Evolutionary conservation across 2,113 vertebrate species (phyloP).

Genomic region (Engraulis encrasicolus): DNA sequence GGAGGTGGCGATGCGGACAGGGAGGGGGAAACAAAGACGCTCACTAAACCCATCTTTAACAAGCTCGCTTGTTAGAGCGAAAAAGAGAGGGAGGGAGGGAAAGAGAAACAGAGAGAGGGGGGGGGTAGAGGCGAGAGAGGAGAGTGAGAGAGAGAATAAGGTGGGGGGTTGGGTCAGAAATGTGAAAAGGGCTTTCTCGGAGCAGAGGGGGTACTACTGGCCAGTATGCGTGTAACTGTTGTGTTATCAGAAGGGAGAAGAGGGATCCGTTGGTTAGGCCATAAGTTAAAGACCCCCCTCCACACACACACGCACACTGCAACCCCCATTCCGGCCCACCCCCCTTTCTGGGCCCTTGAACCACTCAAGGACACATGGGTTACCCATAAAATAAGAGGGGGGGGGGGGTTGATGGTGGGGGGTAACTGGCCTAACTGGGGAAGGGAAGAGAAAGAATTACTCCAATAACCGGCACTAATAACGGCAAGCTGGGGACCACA

Average conservation of each 20-base stretch:
- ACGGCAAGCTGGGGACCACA: background rate
- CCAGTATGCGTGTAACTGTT: conserved; percentile 47
- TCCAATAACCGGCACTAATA: background rate
- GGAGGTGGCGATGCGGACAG: too few relatives aligned
- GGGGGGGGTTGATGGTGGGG: background rate
- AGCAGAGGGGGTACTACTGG: conserved; percentile 23
- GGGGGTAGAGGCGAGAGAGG: too few relatives aligned
- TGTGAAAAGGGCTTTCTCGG: conserved; percentile 26
- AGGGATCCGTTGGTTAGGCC: conserved; percentile 37
- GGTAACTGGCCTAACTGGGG: too few relatives aligned
- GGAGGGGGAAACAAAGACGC: conserved; percentile 41
- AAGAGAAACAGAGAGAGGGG: too few relatives aligned
- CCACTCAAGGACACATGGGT: conserved; percentile 49
- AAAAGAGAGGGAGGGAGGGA: background rate
- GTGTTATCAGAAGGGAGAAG: conserved; percentile 44
- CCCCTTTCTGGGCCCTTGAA: conserved; percentile 33
- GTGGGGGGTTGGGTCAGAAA: conserved; percentile 32
- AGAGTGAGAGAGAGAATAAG: conserved; percentile 9
- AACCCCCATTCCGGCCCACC: too few relatives aligned
- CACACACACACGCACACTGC: too few relatives aligned
- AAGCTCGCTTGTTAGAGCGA: conserved; percentile 10
- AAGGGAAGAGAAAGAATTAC: conserved; percentile 9
- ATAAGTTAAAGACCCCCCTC: conserved; percentile 34
- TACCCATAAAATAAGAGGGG: conserved; percentile 14
- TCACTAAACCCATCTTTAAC: conserved; percentile 33